Percentiles rank a stretch among this genome's conserved stretches.
phyloP scores from a whole-genome alignment of 2,113 vertebrate genomes.

The Mustela lutreola region DNA sequence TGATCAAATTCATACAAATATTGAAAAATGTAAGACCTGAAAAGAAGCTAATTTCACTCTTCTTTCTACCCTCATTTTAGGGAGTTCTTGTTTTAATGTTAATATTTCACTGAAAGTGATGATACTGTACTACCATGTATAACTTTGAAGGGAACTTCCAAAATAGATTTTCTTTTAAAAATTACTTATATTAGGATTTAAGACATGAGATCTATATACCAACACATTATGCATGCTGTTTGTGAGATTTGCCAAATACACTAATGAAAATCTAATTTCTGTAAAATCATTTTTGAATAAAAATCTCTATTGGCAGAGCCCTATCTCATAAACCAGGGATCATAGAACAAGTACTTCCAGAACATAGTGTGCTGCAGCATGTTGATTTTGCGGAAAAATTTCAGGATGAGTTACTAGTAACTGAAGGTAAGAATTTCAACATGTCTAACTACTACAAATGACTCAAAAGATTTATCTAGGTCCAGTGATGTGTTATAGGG shows the following conservation, averaged over 20 bases:
- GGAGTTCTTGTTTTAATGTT: not conserved
- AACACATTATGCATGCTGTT: not conserved
- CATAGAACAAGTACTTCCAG: constrained; percentile 88
- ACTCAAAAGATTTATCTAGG: not conserved
- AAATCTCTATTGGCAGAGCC: constrained; percentile 79
- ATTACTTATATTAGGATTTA: not conserved
- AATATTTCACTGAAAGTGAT: constrained; percentile 30
- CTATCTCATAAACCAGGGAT: constrained; percentile 87
- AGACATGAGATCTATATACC: not conserved
- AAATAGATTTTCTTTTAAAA: constrained; percentile 35
- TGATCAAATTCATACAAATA: constrained; percentile 52
- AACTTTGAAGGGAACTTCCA: constrained; percentile 12
- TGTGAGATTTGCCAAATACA: not conserved
- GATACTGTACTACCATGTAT: not conserved
- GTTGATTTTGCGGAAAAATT: constrained; percentile 93
- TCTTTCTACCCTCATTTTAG: constrained; percentile 13
- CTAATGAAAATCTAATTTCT: not conserved
- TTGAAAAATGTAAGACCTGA: constrained; percentile 17
- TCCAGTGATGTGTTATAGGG: not conserved
- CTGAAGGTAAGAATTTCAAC: constrained; percentile 89
- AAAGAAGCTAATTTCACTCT: constrained; percentile 16
- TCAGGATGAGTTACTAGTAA: constrained; percentile 91
- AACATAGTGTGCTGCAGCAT: constrained; percentile 90
- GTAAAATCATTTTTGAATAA: constrained; percentile 17
- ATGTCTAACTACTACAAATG: not conserved